Conservation (phyloP, 2,113 vertebrate species). For the Chitala chitala region DNA sequence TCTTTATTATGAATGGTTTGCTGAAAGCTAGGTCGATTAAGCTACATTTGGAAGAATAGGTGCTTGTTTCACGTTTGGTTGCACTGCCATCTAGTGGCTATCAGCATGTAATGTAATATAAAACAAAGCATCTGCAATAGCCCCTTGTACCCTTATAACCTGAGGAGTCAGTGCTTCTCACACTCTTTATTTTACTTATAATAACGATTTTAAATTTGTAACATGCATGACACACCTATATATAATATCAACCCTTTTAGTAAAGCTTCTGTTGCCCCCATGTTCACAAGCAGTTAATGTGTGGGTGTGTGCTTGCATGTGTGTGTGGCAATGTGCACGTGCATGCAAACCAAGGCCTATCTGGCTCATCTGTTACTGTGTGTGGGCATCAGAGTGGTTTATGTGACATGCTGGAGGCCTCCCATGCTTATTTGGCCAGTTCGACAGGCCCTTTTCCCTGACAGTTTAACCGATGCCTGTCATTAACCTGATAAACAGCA, state of each 20-base stretch:
- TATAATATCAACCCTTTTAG: neutral
- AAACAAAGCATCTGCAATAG: neutral
- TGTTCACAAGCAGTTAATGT: conserved; percentile 15
- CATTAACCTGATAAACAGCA: conserved; percentile 33
- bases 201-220: neutral
- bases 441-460: conserved; percentile 42
- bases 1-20: conserved; percentile 7
- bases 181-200: neutral
- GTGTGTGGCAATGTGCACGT: conserved; percentile 27
- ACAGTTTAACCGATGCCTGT: conserved; percentile 56
- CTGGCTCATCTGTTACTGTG: conserved; percentile 61
- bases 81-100: conserved; percentile 60
- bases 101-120: conserved; percentile 38
- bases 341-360: conserved; percentile 45
- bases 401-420: conserved; percentile 21
- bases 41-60: neutral
- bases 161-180: neutral
- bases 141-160: neutral
- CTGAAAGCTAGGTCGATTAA: conserved; percentile 1
- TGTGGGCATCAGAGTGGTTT: conserved; percentile 55
- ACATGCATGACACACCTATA: neutral
- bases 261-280: neutral
- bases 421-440: conserved; percentile 27
- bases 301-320: conserved; percentile 6
- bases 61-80: conserved; percentile 27